phyloP scores from a whole-genome alignment of 2,888 invertebrate species.

The Habrosyne pyritoides region DNA sequence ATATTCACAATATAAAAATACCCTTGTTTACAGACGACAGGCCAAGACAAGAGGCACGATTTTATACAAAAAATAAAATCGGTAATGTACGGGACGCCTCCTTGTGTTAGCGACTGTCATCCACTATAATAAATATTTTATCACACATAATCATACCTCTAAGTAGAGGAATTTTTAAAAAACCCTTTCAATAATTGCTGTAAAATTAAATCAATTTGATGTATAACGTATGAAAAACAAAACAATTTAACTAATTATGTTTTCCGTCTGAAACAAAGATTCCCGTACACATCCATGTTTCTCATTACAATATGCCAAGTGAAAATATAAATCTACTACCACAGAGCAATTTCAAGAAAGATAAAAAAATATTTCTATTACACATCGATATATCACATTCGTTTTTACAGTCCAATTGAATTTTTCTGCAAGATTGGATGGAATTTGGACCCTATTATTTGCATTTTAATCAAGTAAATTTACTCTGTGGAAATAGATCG shows the following conservation, averaged over 20 bases:
- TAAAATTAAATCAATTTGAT: constrained; percentile 37
- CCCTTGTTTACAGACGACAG: constrained; percentile 79
- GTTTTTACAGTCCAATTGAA: constrained; percentile 70
- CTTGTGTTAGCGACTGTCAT: constrained; percentile 82
- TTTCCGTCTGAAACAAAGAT: constrained; percentile 78
- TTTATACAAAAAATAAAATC: constrained; percentile 83
- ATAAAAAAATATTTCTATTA: constrained; percentile 69
- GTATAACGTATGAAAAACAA: constrained; percentile 32
- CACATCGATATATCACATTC: constrained; percentile 69
- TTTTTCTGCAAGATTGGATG: constrained; percentile 74
- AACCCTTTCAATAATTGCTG: constrained; percentile 36
- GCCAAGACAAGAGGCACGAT: constrained; percentile 82
- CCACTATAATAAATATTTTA: constrained; percentile 75
- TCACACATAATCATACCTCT: constrained; percentile 70
- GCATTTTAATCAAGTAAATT: constrained; percentile 59
- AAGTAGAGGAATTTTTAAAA: constrained; percentile 53
- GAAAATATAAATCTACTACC: constrained; percentile 54
- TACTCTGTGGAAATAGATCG: constrained; percentile 71
- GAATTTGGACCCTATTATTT: constrained; percentile 80
- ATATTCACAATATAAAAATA: constrained; percentile 73
- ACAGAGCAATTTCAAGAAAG: constrained; percentile 69
- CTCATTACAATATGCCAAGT: constrained; percentile 52
- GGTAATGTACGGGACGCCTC: constrained; percentile 77
- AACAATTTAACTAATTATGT: constrained; percentile 71
- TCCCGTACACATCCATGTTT: constrained; percentile 82